A percentile compares a stretch with the other conserved stretches of the same genome.
These are phyloP conservation scores for Anguilla anguilla DNA, from an alignment of 2,797 vertebrate genomes.

Conservation along the genomic window DNA sequence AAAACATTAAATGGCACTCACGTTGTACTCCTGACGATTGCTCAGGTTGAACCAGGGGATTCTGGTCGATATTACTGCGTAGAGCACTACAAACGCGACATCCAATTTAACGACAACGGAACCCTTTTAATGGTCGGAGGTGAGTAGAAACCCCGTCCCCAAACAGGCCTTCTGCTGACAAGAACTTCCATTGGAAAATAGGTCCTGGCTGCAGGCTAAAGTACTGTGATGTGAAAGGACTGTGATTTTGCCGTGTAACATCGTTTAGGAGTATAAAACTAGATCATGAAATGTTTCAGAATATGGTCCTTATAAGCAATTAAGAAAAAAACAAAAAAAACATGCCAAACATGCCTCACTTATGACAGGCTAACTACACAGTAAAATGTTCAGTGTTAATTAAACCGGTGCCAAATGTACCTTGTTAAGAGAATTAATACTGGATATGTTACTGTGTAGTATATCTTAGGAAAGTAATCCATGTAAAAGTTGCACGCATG, in stretches of 20 bases:
- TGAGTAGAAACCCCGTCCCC: slow-evolving; percentile 15
- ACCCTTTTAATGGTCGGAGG: slow-evolving; percentile 29
- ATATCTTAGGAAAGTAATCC: no score
- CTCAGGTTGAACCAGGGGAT: neutral
- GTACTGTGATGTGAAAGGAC: neutral
- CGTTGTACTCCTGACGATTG: neutral
- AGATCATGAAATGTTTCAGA: neutral
- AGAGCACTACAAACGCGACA: slow-evolving; percentile 22
- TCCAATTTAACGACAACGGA: slow-evolving; percentile 10
- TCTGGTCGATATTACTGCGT: slow-evolving; percentile 34
- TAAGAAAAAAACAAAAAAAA: no score
- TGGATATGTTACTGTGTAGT: no score
- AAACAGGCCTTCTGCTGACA: neutral
- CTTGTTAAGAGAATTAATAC: no score
- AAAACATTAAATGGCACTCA: no score
- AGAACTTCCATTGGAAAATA: neutral
- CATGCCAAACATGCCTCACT: no score
- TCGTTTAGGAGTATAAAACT: neutral
- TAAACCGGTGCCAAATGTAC: no score
- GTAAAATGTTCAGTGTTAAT: no score
- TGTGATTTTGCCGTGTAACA: neutral
- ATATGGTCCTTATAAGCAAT: no score
- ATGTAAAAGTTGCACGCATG: no score
- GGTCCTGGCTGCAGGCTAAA: neutral
- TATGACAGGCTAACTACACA: no score